These are phyloP conservation scores for Scaptomyza parva DNA, from an alignment of 2,888 invertebrate species.

Conservation along the genomic window DNA sequence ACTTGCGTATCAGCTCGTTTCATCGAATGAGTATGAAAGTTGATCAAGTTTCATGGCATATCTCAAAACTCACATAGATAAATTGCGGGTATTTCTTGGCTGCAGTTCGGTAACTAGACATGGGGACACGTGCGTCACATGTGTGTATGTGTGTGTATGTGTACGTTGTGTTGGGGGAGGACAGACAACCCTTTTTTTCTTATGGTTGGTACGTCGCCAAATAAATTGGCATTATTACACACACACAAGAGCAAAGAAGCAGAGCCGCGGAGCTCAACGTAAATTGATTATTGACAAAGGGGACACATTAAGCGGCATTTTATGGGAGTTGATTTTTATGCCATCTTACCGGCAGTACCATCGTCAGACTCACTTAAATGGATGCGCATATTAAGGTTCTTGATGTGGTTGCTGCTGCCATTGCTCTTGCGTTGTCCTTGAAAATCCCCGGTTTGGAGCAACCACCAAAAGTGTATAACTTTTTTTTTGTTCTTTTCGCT, in stretches of 20 bases:
- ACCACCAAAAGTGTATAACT: conserved; percentile 15
- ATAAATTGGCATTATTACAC: conserved; percentile 79
- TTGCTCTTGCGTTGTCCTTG: conserved; percentile 61
- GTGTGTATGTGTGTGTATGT: neutral
- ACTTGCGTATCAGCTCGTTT: conserved; percentile 23
- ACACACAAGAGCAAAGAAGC: neutral
- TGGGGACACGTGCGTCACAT: conserved; percentile 56
- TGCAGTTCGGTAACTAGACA: conserved; percentile 19
- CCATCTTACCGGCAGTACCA: neutral
- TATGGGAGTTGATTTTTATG: conserved; percentile 54
- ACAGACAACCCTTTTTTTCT: conserved; percentile 43
- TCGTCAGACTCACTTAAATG: conserved; percentile 20
- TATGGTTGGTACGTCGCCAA: conserved; percentile 21
- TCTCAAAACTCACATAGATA: conserved; percentile 74
- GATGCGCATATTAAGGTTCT: conserved; percentile 54
- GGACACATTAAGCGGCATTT: conserved; percentile 76
- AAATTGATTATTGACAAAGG: conserved; percentile 81
- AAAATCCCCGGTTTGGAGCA: conserved; percentile 39
- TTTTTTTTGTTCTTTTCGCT: too few relatives aligned
- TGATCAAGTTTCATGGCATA: conserved; percentile 46
- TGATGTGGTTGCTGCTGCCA: conserved; percentile 44
- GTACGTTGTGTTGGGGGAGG: neutral
- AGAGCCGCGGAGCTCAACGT: conserved; percentile 60
- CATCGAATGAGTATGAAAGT: neutral
- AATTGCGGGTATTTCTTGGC: conserved; percentile 69